Percentiles rank a stretch among this genome's conserved stretches.
phyloP scores from a whole-genome alignment of 1,140 invertebrate species.

The Dryas iulia region DNA sequence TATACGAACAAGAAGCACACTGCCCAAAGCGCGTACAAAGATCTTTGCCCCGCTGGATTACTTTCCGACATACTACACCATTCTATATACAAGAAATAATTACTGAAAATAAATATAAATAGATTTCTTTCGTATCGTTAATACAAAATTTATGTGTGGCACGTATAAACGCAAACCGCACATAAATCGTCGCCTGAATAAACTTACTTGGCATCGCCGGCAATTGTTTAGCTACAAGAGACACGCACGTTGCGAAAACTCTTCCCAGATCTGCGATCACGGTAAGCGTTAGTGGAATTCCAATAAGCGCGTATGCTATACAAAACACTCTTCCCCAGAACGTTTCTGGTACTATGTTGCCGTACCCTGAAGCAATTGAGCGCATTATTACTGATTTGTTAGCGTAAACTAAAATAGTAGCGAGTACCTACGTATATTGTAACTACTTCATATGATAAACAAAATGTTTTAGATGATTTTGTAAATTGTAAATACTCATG shows the following conservation, averaged over 20 bases:
- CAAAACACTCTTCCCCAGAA: slow-evolving; percentile 92
- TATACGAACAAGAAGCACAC: slow-evolving; percentile 88
- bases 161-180: not conserved
- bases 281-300: slow-evolving; percentile 95
- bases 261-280: slow-evolving; percentile 96
- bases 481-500: too few relatives aligned
- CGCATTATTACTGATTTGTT: not conserved
- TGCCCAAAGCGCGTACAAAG: slow-evolving; percentile 85
- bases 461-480: not conserved
- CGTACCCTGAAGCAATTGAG: slow-evolving; percentile 88
- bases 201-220: slow-evolving; percentile 76
- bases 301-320: slow-evolving; percentile 95
- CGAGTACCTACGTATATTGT: not conserved
- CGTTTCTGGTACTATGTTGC: slow-evolving; percentile 96
- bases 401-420: not conserved
- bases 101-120: slow-evolving; percentile 29
- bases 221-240: slow-evolving; percentile 82
- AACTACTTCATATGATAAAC: not conserved
- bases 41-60: slow-evolving; percentile 76
- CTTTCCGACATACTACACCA: slow-evolving; percentile 66
- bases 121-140: slow-evolving; percentile 12
- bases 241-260: slow-evolving; percentile 90
- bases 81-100: slow-evolving; percentile 50
- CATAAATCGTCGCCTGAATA: slow-evolving; percentile 15
- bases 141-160: slow-evolving; percentile 12